Percentiles rank a stretch among this genome's conserved stretches.
These are phyloP conservation scores for Sebastes cheni DNA, from an alignment of 2,797 vertebrate genomes.

Conservation along the genomic window DNA sequence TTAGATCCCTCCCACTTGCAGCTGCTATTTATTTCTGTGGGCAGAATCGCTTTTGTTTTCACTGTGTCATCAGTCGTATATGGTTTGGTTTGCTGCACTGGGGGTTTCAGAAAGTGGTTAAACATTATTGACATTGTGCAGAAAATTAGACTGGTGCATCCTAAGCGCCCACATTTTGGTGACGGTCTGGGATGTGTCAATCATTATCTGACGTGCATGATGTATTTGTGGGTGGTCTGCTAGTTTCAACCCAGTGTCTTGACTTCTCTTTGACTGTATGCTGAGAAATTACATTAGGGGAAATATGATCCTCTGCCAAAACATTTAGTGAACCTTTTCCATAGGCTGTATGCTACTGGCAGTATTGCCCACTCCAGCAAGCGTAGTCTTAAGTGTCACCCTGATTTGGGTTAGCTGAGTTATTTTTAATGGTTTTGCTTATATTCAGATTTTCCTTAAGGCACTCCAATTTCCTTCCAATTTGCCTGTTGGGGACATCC, in stretches of 20 bases:
- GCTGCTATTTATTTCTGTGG: constrained; percentile 2
- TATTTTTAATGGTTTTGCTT: background rate
- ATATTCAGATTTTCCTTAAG: background rate
- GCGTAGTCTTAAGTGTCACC: too few relatives aligned
- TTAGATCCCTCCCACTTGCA: constrained; percentile 13
- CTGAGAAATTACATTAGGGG: background rate
- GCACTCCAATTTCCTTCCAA: background rate
- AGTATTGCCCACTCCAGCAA: background rate
- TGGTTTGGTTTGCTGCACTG: background rate
- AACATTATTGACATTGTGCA: background rate
- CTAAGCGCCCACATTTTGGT: background rate
- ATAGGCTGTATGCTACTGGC: background rate
- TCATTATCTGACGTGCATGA: background rate
- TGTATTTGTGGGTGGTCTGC: background rate
- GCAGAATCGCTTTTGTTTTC: background rate
- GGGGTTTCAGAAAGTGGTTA: background rate
- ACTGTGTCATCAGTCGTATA: background rate
- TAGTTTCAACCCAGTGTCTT: background rate
- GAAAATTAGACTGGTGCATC: background rate
- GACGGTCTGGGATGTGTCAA: background rate
- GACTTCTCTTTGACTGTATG: background rate
- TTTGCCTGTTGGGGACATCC: background rate
- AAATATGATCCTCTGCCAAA: background rate
- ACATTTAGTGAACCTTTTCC: background rate
- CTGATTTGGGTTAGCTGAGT: background rate